Evolutionary conservation across 1,140 invertebrate genomes (phyloP).

Genomic region (Grapholita molesta): DNA sequence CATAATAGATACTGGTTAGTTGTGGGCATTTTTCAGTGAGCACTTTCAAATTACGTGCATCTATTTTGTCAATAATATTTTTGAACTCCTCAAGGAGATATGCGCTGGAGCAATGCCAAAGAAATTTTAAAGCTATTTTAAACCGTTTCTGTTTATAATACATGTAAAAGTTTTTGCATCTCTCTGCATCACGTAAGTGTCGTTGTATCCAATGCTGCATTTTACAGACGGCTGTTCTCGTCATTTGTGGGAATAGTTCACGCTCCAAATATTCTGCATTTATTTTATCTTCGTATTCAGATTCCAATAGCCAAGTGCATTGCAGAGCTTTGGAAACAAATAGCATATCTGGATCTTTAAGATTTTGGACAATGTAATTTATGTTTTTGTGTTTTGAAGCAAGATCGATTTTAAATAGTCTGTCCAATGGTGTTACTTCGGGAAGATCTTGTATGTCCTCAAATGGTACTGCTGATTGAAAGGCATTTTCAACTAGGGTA

Average conservation of each 20-base stretch:
- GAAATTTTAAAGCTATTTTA: constrained; percentile 45
- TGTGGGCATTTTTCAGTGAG: constrained; percentile 39
- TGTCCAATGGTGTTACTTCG: constrained; percentile 44
- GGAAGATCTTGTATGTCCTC: constrained; percentile 29
- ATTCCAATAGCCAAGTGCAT: constrained; percentile 45
- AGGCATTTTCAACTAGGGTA: constrained; percentile 31
- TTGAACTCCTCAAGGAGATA: constrained; percentile 39
- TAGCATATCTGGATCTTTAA: constrained; percentile 54
- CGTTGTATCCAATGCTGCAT: constrained; percentile 50
- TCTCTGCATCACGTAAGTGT: constrained; percentile 36
- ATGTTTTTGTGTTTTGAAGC: constrained; percentile 45
- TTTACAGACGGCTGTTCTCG: constrained; percentile 48
- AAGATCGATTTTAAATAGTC: constrained; percentile 57
- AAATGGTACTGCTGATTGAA: constrained; percentile 22
- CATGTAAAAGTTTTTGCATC: constrained; percentile 50
- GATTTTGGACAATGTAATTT: constrained; percentile 46
- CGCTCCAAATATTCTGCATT: constrained; percentile 46
- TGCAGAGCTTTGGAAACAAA: constrained; percentile 52
- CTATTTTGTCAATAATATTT: constrained; percentile 40
- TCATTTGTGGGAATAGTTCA: constrained; percentile 50
- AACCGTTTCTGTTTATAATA: constrained; percentile 43
- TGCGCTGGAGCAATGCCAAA: constrained; percentile 37
- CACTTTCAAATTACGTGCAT: constrained; percentile 39
- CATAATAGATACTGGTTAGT: constrained; percentile 39
- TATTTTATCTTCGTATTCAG: constrained; percentile 37